These are phyloP conservation scores for Vultur gryphus DNA, from an alignment of 2,797 vertebrate genomes.

Conservation along the genomic window DNA sequence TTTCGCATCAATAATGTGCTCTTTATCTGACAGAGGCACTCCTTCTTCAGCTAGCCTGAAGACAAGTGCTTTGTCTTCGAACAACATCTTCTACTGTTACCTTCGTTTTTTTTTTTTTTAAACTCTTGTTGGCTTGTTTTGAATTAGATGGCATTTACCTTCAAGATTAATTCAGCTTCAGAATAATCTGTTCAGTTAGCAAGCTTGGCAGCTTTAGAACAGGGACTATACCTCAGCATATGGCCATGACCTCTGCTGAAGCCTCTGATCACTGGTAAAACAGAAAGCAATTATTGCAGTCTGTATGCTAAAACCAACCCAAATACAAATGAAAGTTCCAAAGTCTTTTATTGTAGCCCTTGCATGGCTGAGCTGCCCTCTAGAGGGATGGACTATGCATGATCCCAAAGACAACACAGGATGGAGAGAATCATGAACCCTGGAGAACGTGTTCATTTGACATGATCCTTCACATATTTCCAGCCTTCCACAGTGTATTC, in stretches of 20 bases:
- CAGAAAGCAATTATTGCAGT: background rate
- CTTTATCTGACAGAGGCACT: background rate
- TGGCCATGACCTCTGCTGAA: background rate
- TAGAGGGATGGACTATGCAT: background rate
- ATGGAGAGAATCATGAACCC: background rate
- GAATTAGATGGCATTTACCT: background rate
- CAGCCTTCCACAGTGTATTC: conserved; percentile 82
- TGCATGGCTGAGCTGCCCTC: background rate
- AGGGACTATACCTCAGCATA: background rate
- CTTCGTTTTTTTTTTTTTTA: background rate
- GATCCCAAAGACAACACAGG: background rate
- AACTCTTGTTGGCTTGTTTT: background rate
- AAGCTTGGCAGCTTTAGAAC: background rate
- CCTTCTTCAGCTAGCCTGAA: background rate
- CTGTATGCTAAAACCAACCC: background rate
- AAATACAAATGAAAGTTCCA: background rate
- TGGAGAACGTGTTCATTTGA: conserved; percentile 72
- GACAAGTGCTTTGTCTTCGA: background rate
- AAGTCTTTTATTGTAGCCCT: conserved; percentile 54
- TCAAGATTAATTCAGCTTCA: background rate
- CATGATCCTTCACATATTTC: conserved; percentile 84
- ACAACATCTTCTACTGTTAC: background rate
- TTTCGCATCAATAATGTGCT: too few relatives aligned
- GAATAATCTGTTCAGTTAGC: background rate
- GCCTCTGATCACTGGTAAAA: background rate